Base-by-base conservation (phyloP, 2,888 invertebrate genomes). In the Drosophila prolongata region DNA sequence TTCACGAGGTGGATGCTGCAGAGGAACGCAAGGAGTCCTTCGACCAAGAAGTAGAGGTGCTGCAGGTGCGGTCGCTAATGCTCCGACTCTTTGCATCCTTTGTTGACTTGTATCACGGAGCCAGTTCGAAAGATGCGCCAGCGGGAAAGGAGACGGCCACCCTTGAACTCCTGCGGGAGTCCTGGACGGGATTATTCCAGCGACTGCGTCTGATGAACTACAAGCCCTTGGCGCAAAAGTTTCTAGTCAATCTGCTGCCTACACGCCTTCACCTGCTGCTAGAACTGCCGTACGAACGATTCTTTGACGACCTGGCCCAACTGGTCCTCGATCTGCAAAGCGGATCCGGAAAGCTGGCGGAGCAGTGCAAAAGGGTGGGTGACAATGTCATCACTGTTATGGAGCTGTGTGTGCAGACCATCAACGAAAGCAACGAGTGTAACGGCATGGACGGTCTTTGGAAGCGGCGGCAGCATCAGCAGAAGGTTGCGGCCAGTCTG, bases 401-500 rank as follows among this genome's bases (percentile, higher is more conserved):
- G 50, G 88, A 91, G 40, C 76, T 90, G 35, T 89, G 89, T 37
- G 77, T 87, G 11, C 90, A 92, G 53, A 89, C 89, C 2, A 92
- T 93, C 14, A 87, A 91, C 13, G 90, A 91, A 24, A 92, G 92
- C 71, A 92, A 93, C 74, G 92, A 93, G 55, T 67, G 67, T 13
- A 82, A 82, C 60, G 90, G 91, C 13, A 89, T 91, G 55, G 92
- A 93, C 80, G 91, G 90, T 8, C 85, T 92, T 11, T 94, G 94
- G 93, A 79, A 84, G 24, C 90, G 93, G 60, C 90, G 94, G 13
- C 93, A 93, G 35, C 90, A 93, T 5, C 93, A 95, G 76, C 95
- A 94, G 82, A 91, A 92, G 37, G 92, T 94, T 38, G 94, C 94
- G 16, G 94, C 94, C 84, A 94, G 93, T 81, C 91, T 95, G 69